These are phyloP conservation scores for Origma solitaria DNA, from an alignment of 2,113 vertebrate species.

Conservation along the genomic window DNA sequence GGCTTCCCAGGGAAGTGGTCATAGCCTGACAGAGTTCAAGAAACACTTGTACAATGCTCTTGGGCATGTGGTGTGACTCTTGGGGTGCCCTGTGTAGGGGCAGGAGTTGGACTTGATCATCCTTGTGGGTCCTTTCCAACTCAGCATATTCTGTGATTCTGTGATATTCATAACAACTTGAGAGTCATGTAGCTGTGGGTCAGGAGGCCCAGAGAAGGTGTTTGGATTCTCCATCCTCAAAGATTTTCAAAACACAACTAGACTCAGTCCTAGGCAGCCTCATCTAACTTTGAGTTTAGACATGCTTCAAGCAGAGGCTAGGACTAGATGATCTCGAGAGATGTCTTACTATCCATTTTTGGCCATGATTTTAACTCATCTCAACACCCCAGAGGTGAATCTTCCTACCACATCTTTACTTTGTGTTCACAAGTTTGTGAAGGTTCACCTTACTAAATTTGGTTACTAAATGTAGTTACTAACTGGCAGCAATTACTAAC, in stretches of 20 bases:
- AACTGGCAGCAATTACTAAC: not conserved
- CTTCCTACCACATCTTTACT: not conserved
- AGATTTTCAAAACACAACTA: not conserved
- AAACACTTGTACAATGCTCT: not conserved
- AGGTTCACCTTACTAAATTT: not conserved
- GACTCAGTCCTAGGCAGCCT: not conserved
- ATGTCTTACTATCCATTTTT: not conserved
- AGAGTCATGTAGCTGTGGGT: not conserved
- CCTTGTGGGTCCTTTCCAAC: not conserved
- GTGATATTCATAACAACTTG: not conserved
- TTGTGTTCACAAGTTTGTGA: not conserved
- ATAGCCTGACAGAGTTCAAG: not conserved
- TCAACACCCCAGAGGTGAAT: not conserved
- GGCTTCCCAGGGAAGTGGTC: not conserved
- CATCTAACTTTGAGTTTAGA: not conserved
- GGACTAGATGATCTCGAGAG: not conserved
- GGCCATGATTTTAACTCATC: not conserved
- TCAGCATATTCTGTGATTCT: not conserved
- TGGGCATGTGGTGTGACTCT: not conserved
- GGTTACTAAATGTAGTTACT: not conserved
- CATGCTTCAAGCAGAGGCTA: not conserved
- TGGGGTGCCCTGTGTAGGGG: not conserved
- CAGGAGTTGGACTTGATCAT: not conserved
- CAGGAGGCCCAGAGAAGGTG: not conserved
- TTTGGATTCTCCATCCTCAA: not conserved